These are phyloP conservation scores for Lanius collurio DNA, from an alignment of 2,113 vertebrate genomes.

Conservation along the genomic window DNA sequence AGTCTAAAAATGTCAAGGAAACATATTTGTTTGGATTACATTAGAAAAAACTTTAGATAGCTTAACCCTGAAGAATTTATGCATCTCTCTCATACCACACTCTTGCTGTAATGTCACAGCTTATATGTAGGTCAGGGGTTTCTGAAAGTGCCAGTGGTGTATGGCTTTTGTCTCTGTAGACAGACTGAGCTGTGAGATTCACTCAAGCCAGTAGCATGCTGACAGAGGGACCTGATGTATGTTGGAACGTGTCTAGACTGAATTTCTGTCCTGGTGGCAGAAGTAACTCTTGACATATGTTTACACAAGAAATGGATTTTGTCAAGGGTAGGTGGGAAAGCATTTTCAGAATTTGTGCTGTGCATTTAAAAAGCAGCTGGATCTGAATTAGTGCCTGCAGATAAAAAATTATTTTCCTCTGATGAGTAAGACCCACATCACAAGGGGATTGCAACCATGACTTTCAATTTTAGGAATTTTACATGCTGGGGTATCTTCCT, in stretches of 20 bases:
- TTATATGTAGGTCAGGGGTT: not conserved
- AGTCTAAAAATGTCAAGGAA: not conserved
- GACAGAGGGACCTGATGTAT: not conserved
- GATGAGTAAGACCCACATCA: not conserved
- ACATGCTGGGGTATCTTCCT: not conserved
- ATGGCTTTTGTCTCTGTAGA: not conserved
- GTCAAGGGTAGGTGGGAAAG: not conserved
- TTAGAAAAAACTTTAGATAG: not conserved
- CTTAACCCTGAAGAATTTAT: not conserved
- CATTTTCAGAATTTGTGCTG: not conserved
- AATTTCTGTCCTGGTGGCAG: not conserved
- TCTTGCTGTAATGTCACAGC: not conserved
- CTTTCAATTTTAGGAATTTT: not conserved
- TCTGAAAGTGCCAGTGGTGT: not conserved
- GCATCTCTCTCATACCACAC: not conserved
- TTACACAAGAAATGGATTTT: not conserved
- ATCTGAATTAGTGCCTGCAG: not conserved
- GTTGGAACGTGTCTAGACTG: not conserved
- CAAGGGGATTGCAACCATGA: not conserved
- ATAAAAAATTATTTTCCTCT: not conserved
- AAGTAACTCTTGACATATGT: not conserved
- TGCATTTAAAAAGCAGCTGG: not conserved
- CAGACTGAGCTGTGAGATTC: not conserved
- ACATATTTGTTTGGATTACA: not conserved
- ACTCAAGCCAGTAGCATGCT: not conserved